Base-by-base conservation (phyloP, 1,140 invertebrate genomes). In the Drosophila teissieri region DNA sequence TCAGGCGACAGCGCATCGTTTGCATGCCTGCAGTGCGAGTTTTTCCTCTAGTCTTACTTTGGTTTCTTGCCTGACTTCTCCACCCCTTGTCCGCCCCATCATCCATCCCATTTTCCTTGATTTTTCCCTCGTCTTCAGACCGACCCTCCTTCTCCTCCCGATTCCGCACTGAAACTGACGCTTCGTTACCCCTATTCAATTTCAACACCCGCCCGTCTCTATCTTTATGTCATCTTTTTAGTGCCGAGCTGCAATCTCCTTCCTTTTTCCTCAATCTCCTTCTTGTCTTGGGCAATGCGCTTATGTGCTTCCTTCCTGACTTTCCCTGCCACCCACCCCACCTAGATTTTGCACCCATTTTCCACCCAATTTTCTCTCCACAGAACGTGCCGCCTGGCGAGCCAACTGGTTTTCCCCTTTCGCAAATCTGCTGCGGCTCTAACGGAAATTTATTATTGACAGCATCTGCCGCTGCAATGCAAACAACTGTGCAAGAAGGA, bases 401-500 rank as follows among this genome's bases (percentile, higher is more conserved):
- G 58, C 55, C 56, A 74, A 67, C 76, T 73, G 68, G 49, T 64
- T 57, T 57, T 58, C 40, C 65, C 19, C 19, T 70, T 67, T 64
- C 68, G 78, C 70, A 85, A 91, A 91, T 91, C 84, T 91, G 84
- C 89, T 89, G 78, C 81, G 79, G 84, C 84, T 88, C 80, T 82
- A 85, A 75, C 89, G 89, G 89, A 91, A 91, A 91, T 91, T 91
- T 91, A 91, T 89, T 89, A 91, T 89, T 89, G 84, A 88, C 84
- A 88, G 85, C 84, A 88, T 86, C 84, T 88, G 84, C 84, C 76
- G 84, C 77, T 88, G 83, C 80, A 86, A 86, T 88, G 83, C 83
- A 86, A 86, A 88, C 83, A 86, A 86, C 78, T 80, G 52, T 57
- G 68, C 64, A 72, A 70, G 40, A 51, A 74, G 69, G 51, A 55